Base-by-base conservation (phyloP, 2,113 vertebrate species). In the Apaloderma vittatum region DNA sequence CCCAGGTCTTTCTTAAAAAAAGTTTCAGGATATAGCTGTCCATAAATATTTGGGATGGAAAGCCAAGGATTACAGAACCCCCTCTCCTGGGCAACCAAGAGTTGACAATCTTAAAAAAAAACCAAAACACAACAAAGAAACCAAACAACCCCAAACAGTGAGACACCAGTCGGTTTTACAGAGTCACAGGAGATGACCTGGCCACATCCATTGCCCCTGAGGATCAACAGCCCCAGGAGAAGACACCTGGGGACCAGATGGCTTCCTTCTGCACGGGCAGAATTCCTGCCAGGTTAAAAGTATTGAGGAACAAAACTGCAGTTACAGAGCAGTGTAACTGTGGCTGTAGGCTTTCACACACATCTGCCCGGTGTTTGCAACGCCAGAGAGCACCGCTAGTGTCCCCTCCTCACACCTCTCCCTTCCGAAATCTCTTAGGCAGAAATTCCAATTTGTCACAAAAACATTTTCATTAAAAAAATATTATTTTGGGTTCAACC, bases 301-400 rank as follows among this genome's bases (percentile, higher is more conserved):
- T 21, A 54, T 0, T 6, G 30, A 81, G 52, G 80, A 91, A 71
- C 5, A 75, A 73, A 93, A 30, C 2, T 22, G 26, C 48, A 84
- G 43, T 75, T 36, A 12, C 55, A 61, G 55, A 43, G 5, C n/a
- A 51, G 24, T 3, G 1, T 32, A 17, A 14, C 8, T 0, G 17
- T 5, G 23, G 26, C 55, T 20, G 16, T 3, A 51, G 29, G 32
- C 46, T 86, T 74, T 52, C 49, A 49, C 34, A 16, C 6, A 17
- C 0, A 1, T n/a, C 30, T 30, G n/a, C 3, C 1, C 0, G 18
- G 52, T 0, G 23, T 30, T 54, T 27, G 46, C 12, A 4, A 4
- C 0, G 3, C 37, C 52, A 34, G 36, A 22, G 36, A 91, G 27
- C 0, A 0, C 13, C 0, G 0, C 43, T 52, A 57, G 54, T 3